Conservation (phyloP, 2,113 vertebrate species). For the Lophura nycthemera region DNA sequence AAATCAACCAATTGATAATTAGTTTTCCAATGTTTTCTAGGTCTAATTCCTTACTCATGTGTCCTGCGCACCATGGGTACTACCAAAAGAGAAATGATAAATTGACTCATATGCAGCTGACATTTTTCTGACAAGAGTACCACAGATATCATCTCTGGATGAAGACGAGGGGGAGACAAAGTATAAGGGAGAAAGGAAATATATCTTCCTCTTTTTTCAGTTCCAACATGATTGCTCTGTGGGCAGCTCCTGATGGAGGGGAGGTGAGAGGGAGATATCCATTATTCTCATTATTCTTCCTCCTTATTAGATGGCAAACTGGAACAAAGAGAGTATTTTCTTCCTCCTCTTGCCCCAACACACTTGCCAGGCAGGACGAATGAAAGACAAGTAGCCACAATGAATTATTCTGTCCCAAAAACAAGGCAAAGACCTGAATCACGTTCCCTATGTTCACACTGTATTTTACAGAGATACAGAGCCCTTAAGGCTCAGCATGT, state of each 20-base stretch:
- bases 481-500: rapidly evolving
- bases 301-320: not conserved
- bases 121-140: not conserved
- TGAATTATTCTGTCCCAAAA: not conserved
- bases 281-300: not conserved
- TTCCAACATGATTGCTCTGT: not conserved
- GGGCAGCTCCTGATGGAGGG: not conserved
- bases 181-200: not conserved
- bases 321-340: not conserved
- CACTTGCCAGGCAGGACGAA: not conserved
- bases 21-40: not conserved
- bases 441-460: not conserved
- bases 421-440: not conserved
- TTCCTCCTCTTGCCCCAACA: not conserved
- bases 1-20: not conserved
- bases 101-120: not conserved
- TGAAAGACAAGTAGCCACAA: not conserved
- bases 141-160: not conserved
- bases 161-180: rapidly evolving
- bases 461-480: not conserved
- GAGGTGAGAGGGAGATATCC: not conserved
- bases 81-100: not conserved
- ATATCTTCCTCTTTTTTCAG: rapidly evolving
- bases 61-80: rapidly evolving
- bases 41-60: not conserved